These are phyloP conservation scores for Notamacropus eugenii DNA, from an alignment of 2,797 vertebrate species.

Conservation along the genomic window DNA sequence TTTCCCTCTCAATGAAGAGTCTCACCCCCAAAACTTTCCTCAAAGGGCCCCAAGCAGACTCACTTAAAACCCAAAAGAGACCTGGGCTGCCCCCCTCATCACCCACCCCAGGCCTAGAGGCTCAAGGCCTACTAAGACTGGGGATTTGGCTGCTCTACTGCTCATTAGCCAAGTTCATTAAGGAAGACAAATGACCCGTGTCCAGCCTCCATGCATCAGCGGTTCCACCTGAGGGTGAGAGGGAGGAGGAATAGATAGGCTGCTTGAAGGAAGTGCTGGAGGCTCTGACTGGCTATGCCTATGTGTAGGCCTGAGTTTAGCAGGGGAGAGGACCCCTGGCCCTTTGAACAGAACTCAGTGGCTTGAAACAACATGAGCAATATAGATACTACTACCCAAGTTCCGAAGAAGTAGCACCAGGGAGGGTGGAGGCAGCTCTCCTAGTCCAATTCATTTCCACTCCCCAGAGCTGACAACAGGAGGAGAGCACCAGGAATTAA, in stretches of 20 bases:
- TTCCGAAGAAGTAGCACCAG: not conserved
- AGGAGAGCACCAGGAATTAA: not conserved
- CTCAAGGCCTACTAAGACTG: not conserved
- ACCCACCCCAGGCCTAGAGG: not conserved
- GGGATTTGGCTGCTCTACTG: not conserved
- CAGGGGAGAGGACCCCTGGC: not conserved
- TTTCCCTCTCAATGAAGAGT: not conserved
- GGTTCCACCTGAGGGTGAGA: not conserved
- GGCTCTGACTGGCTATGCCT: not conserved
- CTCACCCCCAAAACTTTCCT: not conserved
- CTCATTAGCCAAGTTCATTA: conserved; percentile 3
- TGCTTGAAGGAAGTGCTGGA: not conserved
- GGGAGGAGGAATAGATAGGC: not conserved
- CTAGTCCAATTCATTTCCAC: not conserved
- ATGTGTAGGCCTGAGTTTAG: not conserved
- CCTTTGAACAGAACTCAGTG: not conserved
- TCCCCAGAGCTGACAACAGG: not conserved
- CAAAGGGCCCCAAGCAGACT: not conserved
- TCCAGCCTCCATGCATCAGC: not conserved
- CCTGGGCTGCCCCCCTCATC: not conserved
- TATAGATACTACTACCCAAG: not conserved
- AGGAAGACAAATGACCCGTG: conserved; percentile 2
- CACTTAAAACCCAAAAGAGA: not conserved
- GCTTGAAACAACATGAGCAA: not conserved
- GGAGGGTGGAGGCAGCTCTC: not conserved